A percentile compares a stretch with the other conserved stretches of the same genome.
phyloP scores from a whole-genome alignment of 2,797 vertebrate species.

The Enteromius anoplus region DNA sequence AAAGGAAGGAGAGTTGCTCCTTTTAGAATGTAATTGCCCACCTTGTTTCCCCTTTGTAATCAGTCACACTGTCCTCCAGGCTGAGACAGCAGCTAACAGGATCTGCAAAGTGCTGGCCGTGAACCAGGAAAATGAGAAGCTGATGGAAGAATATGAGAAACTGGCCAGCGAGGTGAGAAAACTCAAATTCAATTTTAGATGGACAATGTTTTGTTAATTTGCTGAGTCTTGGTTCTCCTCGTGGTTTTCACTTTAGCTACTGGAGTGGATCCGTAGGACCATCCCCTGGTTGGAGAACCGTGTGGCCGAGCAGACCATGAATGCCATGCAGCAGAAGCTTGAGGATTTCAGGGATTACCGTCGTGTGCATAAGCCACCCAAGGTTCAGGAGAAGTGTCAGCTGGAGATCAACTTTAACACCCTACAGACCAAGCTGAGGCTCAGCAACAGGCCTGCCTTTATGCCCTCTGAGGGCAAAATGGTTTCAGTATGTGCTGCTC shows the following conservation, averaged over 20 bases:
- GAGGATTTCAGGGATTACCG: conserved; percentile 91
- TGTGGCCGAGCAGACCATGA: conserved; percentile 83
- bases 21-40: conserved; percentile 47
- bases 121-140: conserved; percentile 93
- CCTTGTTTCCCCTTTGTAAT: conserved; percentile 40
- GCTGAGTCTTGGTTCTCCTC: neutral
- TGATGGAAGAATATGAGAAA: conserved; percentile 93
- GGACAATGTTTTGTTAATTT: neutral
- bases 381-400: conserved; percentile 84
- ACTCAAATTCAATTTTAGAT: conserved; percentile 1
- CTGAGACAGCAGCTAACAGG: conserved; percentile 91
- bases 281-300: conserved; percentile 93
- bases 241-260: conserved; percentile 71
- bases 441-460: conserved; percentile 90
- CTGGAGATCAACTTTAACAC: conserved; percentile 86
- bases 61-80: conserved; percentile 70
- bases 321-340: conserved; percentile 89
- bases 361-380: conserved; percentile 88
- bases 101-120: conserved; percentile 93
- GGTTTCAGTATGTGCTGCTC: conserved; percentile 82
- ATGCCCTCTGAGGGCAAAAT: conserved; percentile 94
- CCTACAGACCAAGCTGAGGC: conserved; percentile 82
- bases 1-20: conserved; percentile 33
- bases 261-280: conserved; percentile 90
- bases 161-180: conserved; percentile 87